These are phyloP conservation scores for Lymantria monacha DNA, from an alignment of 2,888 invertebrate genomes.

Conservation along the genomic window DNA sequence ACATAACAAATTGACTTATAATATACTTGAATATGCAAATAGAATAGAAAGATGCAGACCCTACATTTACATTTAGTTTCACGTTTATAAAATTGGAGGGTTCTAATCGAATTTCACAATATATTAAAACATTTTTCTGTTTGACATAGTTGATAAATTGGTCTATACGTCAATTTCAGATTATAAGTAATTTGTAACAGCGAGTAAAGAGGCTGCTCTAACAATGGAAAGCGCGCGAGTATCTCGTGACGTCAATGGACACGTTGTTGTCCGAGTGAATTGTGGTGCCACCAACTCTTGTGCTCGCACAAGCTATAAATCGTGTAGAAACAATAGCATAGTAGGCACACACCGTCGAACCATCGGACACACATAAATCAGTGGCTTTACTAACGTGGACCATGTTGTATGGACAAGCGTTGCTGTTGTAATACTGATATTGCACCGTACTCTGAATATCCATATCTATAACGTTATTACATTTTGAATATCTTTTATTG, in stretches of 20 bases:
- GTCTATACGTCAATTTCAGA: constrained; percentile 44
- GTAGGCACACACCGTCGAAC: constrained; percentile 50
- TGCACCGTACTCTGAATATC: constrained; percentile 5
- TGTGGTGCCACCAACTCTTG: constrained; percentile 52
- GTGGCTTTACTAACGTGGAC: constrained; percentile 50
- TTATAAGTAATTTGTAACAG: constrained; percentile 60
- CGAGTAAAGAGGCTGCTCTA: constrained; percentile 38
- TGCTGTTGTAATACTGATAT: constrained; percentile 21
- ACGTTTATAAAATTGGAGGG: too few relatives aligned
- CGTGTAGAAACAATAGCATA: constrained; percentile 71
- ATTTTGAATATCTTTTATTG: too few relatives aligned
- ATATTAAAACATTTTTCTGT: too few relatives aligned
- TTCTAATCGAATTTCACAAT: too few relatives aligned
- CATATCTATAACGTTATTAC: background rate
- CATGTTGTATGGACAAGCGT: constrained; percentile 59
- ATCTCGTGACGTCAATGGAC: constrained; percentile 53
- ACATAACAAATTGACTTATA: too few relatives aligned
- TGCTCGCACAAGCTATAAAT: constrained; percentile 64
- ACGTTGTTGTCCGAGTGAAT: constrained; percentile 59
- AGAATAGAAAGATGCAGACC: too few relatives aligned
- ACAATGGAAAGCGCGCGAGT: constrained; percentile 35
- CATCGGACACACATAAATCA: constrained; percentile 69
- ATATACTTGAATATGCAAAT: too few relatives aligned
- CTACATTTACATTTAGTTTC: too few relatives aligned
- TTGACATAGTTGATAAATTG: constrained; percentile 10